Conservation (phyloP, 2,797 vertebrate species). For the Denticeps clupeoides region DNA sequence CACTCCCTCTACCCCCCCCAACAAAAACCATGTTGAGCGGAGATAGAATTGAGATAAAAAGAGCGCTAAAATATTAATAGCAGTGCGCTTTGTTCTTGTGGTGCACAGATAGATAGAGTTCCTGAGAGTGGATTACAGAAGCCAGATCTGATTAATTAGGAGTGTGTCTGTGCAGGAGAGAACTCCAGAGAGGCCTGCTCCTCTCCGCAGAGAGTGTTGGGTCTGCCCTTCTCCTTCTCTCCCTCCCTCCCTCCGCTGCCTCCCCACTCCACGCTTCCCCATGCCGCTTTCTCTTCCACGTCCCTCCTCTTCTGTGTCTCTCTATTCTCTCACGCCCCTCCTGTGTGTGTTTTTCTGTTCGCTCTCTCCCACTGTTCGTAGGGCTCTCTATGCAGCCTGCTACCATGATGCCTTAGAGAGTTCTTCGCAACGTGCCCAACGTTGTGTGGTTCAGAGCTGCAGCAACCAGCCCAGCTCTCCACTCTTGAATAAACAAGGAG, state of each 20-base stretch:
- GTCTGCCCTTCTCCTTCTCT: slow-evolving; percentile 23
- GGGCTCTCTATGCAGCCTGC: slow-evolving; percentile 6
- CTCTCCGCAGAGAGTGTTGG: slow-evolving; percentile 61
- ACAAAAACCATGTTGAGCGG: slow-evolving; percentile 64
- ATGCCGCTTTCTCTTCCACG: background rate
- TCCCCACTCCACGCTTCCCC: slow-evolving; percentile 34
- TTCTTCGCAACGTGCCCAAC: slow-evolving; percentile 12
- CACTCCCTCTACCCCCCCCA: slow-evolving; percentile 18
- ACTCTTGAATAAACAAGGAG: slow-evolving; percentile 34
- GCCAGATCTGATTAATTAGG: slow-evolving; percentile 85
- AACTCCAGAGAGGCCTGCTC: slow-evolving; percentile 75
- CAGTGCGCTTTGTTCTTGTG: slow-evolving; percentile 79
- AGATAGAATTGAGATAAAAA: slow-evolving; percentile 88
- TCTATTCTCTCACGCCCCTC: slow-evolving; percentile 9
- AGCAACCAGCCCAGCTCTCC: slow-evolving; percentile 10
- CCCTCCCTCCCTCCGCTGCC: slow-evolving; percentile 1
- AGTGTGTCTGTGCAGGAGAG: slow-evolving; percentile 63
- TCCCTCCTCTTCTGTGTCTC: background rate
- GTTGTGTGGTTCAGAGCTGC: slow-evolving; percentile 15
- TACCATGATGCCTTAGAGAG: slow-evolving; percentile 23
- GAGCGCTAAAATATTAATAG: slow-evolving; percentile 92
- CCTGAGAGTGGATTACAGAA: slow-evolving; percentile 68
- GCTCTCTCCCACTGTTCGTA: background rate
- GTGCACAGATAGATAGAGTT: slow-evolving; percentile 66
- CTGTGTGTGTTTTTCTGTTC: background rate